phyloP scores from a whole-genome alignment of 1,140 invertebrate species.

The Nephila pilipes region DNA sequence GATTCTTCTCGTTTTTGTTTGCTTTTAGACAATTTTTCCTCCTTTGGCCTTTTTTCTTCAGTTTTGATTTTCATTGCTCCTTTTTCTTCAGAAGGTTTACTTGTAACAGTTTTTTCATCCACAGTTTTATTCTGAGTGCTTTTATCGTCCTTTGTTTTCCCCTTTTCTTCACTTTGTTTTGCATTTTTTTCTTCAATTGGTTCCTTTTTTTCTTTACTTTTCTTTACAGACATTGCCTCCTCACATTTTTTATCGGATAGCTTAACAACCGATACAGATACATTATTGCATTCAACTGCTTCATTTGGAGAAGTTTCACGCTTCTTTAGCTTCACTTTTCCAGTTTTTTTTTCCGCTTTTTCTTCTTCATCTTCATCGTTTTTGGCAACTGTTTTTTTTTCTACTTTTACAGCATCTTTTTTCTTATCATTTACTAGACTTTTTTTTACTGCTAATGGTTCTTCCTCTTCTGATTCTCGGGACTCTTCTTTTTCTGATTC shows the following conservation, averaged over 20 bases:
- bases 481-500: constrained; percentile 34
- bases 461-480: neutral
- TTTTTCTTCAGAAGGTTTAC: neutral
- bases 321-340: neutral
- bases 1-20: neutral
- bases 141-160: constrained; percentile 37
- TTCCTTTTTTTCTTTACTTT: constrained; percentile 47
- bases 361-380: constrained; percentile 17
- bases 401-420: neutral
- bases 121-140: neutral
- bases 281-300: constrained; percentile 23
- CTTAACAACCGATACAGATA: constrained; percentile 49
- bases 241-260: constrained; percentile 46
- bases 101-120: neutral
- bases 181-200: neutral
- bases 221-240: constrained; percentile 53
- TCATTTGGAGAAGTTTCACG: neutral
- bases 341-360: constrained; percentile 22
- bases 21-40: neutral
- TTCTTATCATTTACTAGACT: neutral
- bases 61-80: constrained; percentile 2
- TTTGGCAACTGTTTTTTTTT: constrained; percentile 6
- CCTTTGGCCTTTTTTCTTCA: neutral
- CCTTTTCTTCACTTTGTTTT: constrained; percentile 34
- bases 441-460: neutral